Base-by-base conservation (phyloP, 1,140 invertebrate genomes). In the Drosophila arizonae region DNA sequence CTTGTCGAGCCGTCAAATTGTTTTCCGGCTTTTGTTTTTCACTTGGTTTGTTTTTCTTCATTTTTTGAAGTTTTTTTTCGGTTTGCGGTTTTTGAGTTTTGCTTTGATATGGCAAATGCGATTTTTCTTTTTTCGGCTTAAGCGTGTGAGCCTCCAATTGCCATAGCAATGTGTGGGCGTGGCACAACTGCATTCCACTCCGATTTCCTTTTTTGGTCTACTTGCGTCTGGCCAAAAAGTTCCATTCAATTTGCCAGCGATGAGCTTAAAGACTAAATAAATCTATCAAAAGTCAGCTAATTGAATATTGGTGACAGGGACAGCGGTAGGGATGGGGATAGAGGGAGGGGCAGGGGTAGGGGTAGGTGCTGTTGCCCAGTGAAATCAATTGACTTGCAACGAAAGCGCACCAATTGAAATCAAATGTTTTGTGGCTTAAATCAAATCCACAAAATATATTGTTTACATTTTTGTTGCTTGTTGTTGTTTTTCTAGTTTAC, bases 11-110 rank as follows among this genome's bases (percentile, higher is more conserved):
- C 79, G 62, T 88, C 84, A 87, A 87, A 87, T 87, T 82, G 84
- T 82, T 87, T 86, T 88, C 79, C 82, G 84, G 84, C 79, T 88
- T 87, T 87, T 82, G 76, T 87, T 87, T 86, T 86, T 46, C 30
- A 21, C 61, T 76, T 64, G 26, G 26, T 8, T 50, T 56, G 63
- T 48, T 55, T 48, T 11, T 33, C 10, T 39, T 61, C 21, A 33
- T 24, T 28, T 55, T 46, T 17, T 63, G 46, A 17, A 46, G 30
- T 56, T 24, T 28, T 60, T 24, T 28, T 60, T 65, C 45, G 41
- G 54, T 54, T 65, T 75, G 67, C 68, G 72, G 72, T 65, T 71
- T 75, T 62, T 70, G 67, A 64, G 67, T 70, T 71, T 74, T 64
- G 68, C 68, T 75, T 61, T 75, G 72, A 75, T 61, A 51, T 46